Evolutionary conservation across 1,140 invertebrate genomes (phyloP).

Genomic region (Fopius arisanus): DNA sequence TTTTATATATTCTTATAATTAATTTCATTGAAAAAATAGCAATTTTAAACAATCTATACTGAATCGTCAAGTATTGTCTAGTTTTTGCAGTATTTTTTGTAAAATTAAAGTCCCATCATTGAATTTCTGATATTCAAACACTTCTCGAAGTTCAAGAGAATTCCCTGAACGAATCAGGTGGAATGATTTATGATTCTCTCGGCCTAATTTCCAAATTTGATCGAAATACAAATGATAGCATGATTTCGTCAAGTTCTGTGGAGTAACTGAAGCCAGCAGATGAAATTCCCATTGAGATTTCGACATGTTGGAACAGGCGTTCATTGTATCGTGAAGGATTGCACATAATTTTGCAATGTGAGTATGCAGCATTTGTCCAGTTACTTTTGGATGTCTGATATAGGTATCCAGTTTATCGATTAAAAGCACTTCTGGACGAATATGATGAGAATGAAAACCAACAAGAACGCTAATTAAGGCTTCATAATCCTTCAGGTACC

Average conservation of each 20-base stretch:
- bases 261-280: slow-evolving; percentile 34
- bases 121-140: not conserved
- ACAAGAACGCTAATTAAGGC: slow-evolving; percentile 43
- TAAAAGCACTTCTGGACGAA: slow-evolving; percentile 48
- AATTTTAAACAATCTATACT: too few relatives aligned
- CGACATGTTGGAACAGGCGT: slow-evolving; percentile 42
- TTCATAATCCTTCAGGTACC: slow-evolving; percentile 53
- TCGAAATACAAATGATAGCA: slow-evolving; percentile 47
- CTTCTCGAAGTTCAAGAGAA: not conserved
- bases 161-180: not conserved
- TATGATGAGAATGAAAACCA: slow-evolving; percentile 46
- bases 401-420: slow-evolving; percentile 57
- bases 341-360: slow-evolving; percentile 47
- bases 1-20: too few relatives aligned
- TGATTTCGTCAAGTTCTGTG: slow-evolving; percentile 16
- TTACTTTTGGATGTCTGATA: slow-evolving; percentile 25
- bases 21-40: too few relatives aligned
- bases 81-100: not conserved
- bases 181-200: not conserved
- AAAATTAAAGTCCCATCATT: slow-evolving; percentile 6
- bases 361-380: slow-evolving; percentile 30
- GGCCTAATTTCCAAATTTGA: slow-evolving; percentile 42
- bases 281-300: slow-evolving; percentile 30
- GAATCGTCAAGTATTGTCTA: not conserved
- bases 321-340: slow-evolving; percentile 46